These are phyloP conservation scores for Istiophorus platypterus DNA, from an alignment of 2,113 vertebrate genomes.

Conservation along the genomic window DNA sequence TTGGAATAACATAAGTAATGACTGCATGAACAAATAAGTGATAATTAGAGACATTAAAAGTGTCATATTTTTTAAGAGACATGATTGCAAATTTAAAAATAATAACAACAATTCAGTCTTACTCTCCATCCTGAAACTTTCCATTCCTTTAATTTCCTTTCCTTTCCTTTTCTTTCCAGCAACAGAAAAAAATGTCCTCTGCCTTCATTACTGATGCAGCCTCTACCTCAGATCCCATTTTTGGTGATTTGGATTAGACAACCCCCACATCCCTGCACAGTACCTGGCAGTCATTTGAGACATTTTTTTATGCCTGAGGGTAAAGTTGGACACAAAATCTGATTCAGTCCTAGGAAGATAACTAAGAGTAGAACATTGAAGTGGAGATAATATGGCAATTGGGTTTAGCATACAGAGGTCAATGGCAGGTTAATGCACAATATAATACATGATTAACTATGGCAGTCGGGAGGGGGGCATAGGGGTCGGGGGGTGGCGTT, in stretches of 20 bases:
- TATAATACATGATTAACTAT: slow-evolving; percentile 68
- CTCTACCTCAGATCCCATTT: slow-evolving; percentile 28
- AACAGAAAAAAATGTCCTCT: slow-evolving; percentile 4
- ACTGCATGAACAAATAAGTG: slow-evolving; percentile 29
- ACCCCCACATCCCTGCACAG: slow-evolving; percentile 26
- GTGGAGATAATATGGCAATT: slow-evolving; percentile 73
- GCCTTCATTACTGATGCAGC: slow-evolving; percentile 1
- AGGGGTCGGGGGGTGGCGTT: slow-evolving; percentile 48
- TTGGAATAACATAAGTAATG: slow-evolving; percentile 37
- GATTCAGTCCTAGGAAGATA: slow-evolving; percentile 66
- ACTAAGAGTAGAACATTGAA: slow-evolving; percentile 67
- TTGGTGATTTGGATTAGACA: slow-evolving; percentile 59
- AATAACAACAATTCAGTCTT: not conserved
- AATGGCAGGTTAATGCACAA: slow-evolving; percentile 77
- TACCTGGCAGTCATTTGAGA: slow-evolving; percentile 34
- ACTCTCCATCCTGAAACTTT: slow-evolving; percentile 1
- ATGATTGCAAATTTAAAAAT: slow-evolving; percentile 3
- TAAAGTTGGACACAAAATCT: slow-evolving; percentile 67
- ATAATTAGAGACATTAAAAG: slow-evolving; percentile 44
- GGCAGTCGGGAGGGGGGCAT: slow-evolving; percentile 35
- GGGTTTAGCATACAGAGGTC: slow-evolving; percentile 79
- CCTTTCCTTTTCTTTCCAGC: not conserved
- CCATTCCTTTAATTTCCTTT: not conserved
- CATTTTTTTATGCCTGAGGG: slow-evolving; percentile 58
- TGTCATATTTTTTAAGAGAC: not conserved